These are phyloP conservation scores for Drosophila dunni DNA, from an alignment of 1,140 invertebrate species.

Conservation along the genomic window DNA sequence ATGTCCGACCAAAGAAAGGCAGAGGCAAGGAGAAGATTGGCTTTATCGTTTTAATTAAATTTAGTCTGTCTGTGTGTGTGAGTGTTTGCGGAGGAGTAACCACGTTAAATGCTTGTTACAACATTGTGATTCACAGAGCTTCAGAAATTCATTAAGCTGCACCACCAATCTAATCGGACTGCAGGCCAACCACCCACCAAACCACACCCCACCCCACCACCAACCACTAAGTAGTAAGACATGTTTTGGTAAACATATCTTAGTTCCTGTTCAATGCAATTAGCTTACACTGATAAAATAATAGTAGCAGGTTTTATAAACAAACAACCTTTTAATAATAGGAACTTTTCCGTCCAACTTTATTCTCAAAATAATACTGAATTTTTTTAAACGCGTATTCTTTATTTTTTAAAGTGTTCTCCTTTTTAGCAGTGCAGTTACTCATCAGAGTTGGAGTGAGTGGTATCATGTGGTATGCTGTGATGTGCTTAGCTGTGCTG, in stretches of 20 bases:
- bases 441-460: no score
- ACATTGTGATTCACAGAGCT: conserved; percentile 33
- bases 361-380: no score
- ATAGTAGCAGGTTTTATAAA: no score
- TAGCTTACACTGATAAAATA: conserved; percentile 14
- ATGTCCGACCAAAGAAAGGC: background rate
- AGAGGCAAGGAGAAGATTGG: background rate
- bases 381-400: no score
- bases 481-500: no score
- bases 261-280: conserved; percentile 44
- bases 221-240: conserved; percentile 44
- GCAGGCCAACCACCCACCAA: background rate
- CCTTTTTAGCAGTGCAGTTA: no score
- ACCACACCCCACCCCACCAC: background rate
- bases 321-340: no score
- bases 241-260: conserved; percentile 25
- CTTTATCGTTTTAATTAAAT: conserved; percentile 50
- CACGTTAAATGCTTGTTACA: conserved; percentile 26
- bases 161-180: conserved; percentile 36
- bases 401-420: no score
- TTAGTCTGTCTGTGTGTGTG: conserved; percentile 21
- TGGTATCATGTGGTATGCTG: no score
- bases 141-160: conserved; percentile 30
- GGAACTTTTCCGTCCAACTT: no score
- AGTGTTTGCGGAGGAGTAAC: conserved; percentile 7